Evolutionary conservation across 2,888 invertebrate species (phyloP).

Genomic region (Drosophila planitibia): DNA sequence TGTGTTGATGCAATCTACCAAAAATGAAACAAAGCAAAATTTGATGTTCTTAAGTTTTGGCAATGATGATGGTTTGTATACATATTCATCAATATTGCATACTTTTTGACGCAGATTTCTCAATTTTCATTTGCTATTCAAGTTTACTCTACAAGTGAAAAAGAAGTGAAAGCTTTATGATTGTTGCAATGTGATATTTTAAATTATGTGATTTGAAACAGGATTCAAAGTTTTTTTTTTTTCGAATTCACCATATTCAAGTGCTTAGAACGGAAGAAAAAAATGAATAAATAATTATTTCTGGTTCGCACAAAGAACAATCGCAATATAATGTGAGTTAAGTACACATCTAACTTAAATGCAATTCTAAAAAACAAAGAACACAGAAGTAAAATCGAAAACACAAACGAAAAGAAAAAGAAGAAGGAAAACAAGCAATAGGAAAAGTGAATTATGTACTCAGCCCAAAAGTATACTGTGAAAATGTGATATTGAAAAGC

Average conservation of each 20-base stretch:
- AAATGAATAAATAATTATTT: background rate
- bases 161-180: background rate
- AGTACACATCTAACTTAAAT: background rate
- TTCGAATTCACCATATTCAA: background rate
- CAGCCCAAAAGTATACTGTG: constrained; percentile 62
- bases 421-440: background rate
- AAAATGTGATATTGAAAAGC: constrained; percentile 9
- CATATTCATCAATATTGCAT: background rate
- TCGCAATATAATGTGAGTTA: background rate
- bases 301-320: background rate
- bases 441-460: constrained; percentile 23
- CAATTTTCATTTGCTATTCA: background rate
- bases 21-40: constrained; percentile 6
- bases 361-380: background rate
- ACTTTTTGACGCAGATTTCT: background rate
- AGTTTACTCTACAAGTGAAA: background rate
- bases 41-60: constrained; percentile 4
- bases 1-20: background rate
- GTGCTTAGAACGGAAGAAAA: background rate
- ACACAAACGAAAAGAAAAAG: background rate
- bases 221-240: background rate
- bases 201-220: background rate
- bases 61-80: background rate
- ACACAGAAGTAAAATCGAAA: background rate
- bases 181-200: background rate